These are phyloP conservation scores for Volucella inflata DNA, from an alignment of 2,888 invertebrate genomes.

Conservation along the genomic window DNA sequence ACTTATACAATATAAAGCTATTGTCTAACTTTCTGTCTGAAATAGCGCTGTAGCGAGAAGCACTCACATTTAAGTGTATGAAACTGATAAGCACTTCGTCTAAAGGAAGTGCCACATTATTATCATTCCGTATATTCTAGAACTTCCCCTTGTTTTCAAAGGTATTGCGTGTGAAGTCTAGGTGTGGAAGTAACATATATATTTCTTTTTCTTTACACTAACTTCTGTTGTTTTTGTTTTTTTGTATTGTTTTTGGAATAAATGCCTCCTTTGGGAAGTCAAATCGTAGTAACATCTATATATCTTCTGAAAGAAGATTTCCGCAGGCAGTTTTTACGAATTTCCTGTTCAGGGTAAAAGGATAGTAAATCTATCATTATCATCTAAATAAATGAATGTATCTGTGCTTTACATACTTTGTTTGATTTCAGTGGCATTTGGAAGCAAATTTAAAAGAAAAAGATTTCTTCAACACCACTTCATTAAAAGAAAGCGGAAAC, in stretches of 20 bases:
- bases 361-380: conserved; percentile 41
- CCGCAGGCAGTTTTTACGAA: conserved; percentile 48
- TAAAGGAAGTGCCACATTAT: conserved; percentile 50
- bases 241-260: background rate
- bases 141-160: conserved; percentile 11
- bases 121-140: conserved; percentile 30
- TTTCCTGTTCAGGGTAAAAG: conserved; percentile 39
- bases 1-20: conserved; percentile 22
- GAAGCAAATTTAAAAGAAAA: conserved; percentile 43
- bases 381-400: conserved; percentile 50
- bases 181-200: background rate
- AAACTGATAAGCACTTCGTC: conserved; percentile 57
- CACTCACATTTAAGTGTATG: conserved; percentile 49
- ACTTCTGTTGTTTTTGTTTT: background rate
- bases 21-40: conserved; percentile 26
- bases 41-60: conserved; percentile 4
- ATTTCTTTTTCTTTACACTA: conserved; percentile 2
- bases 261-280: conserved; percentile 32
- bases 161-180: conserved; percentile 15
- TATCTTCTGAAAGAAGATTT: conserved; percentile 43
- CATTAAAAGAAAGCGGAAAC: conserved; percentile 44
- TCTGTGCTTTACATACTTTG: conserved; percentile 10
- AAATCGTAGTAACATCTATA: conserved; percentile 19
- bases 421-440: conserved; percentile 35
- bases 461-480: conserved; percentile 23